A percentile compares a stretch with the other conserved stretches of the same genome.
Conservation (phyloP, 2,888 invertebrate genomes). For the Opisthograptis luteolata region DNA sequence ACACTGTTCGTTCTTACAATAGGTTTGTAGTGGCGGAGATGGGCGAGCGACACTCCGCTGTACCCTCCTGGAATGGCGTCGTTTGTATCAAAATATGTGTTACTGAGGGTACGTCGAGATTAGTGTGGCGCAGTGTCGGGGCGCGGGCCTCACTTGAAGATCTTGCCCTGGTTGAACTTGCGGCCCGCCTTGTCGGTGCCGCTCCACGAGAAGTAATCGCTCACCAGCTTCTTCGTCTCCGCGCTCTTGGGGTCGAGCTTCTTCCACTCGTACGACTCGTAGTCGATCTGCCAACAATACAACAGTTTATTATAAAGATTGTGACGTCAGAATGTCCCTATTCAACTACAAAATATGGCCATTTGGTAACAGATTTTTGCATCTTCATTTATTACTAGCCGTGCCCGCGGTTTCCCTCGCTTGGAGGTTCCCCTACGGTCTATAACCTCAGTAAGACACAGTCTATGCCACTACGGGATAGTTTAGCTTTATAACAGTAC, state of each 20-base stretch:
- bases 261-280: conserved; percentile 97
- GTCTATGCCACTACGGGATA: too few relatives aligned
- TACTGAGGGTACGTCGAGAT: conserved; percentile 1
- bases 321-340: too few relatives aligned
- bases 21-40: conserved; percentile 15
- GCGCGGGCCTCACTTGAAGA: conserved; percentile 91
- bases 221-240: conserved; percentile 93
- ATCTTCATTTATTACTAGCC: too few relatives aligned
- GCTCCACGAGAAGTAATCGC: conserved; percentile 95
- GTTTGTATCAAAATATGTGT: conserved; percentile 5
- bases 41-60: neutral
- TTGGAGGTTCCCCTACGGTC: too few relatives aligned
- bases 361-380: too few relatives aligned
- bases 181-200: conserved; percentile 94
- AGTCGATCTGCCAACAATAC: conserved; percentile 87
- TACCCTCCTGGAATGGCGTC: conserved; percentile 12
- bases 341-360: too few relatives aligned
- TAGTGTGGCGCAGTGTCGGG: neutral
- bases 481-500: too few relatives aligned
- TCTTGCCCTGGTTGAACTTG: conserved; percentile 99
- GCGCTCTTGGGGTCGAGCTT: conserved; percentile 93
- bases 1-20: conserved; percentile 22
- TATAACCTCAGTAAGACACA: too few relatives aligned
- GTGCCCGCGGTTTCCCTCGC: too few relatives aligned
- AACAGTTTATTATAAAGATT: too few relatives aligned